Evolutionary conservation across 2,888 invertebrate genomes (phyloP).

Genomic region (Nasonia oneida): DNA sequence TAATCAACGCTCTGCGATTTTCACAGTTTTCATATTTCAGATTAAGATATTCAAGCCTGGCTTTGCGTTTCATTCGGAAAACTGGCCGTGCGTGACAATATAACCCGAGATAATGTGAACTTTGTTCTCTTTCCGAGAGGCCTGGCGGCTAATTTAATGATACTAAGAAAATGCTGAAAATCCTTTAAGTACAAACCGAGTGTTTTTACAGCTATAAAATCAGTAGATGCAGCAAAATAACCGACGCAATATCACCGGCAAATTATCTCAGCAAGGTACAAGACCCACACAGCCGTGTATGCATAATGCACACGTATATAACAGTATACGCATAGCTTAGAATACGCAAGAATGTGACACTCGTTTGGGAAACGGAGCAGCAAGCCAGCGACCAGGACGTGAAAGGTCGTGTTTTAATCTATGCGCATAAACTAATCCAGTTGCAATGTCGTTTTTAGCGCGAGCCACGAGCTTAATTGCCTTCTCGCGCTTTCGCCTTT

Average conservation of each 20-base stretch:
- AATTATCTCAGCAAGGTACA: neutral
- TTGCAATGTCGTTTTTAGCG: conserved; percentile 48
- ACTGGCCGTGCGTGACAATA: too few relatives aligned
- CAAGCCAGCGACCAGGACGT: neutral
- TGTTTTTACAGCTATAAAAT: too few relatives aligned
- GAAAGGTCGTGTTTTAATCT: conserved; percentile 49
- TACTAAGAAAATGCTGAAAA: too few relatives aligned
- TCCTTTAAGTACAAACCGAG: too few relatives aligned
- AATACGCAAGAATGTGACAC: conserved; percentile 12
- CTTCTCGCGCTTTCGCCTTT: conserved; percentile 30
- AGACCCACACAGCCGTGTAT: too few relatives aligned
- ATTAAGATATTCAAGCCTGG: neutral
- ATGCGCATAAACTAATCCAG: conserved; percentile 53
- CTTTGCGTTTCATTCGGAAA: too few relatives aligned
- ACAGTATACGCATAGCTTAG: neutral
- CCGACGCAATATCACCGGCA: neutral
- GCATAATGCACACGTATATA: neutral
- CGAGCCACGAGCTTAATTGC: conserved; percentile 24
- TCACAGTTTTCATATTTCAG: neutral
- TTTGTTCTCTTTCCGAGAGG: too few relatives aligned
- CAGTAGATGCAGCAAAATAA: neutral
- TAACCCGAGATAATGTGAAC: too few relatives aligned
- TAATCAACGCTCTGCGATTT: neutral
- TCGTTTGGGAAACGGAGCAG: neutral
- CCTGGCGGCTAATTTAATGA: too few relatives aligned